These are phyloP conservation scores for Sebastes dallii DNA, from an alignment of 2,797 vertebrate genomes.

Conservation along the genomic window DNA sequence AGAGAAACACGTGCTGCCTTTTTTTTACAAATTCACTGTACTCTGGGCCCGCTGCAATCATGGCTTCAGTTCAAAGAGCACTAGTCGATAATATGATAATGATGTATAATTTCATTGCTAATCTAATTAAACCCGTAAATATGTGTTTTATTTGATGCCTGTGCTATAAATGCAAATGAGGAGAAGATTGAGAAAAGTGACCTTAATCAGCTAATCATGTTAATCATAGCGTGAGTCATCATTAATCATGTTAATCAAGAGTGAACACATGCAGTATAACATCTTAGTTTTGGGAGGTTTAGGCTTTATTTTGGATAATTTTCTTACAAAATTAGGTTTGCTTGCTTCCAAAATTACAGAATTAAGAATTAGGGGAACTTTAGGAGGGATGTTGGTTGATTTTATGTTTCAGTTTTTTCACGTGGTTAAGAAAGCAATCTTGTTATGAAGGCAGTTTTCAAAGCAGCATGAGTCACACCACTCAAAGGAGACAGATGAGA, in stretches of 20 bases:
- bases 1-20: conserved; percentile 49
- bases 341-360: neutral
- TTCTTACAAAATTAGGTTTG: neutral
- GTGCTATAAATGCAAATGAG: conserved; percentile 32
- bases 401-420: neutral
- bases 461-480: conserved; percentile 36
- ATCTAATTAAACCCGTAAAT: conserved; percentile 13
- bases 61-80: conserved; percentile 20
- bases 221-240: conserved; percentile 29
- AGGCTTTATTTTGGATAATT: neutral
- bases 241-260: conserved; percentile 20
- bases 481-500: conserved; percentile 18
- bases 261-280: neutral
- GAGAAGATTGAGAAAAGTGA: conserved; percentile 13
- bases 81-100: neutral
- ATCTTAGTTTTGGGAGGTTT: neutral
- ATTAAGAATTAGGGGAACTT: neutral
- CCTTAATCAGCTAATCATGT: conserved; percentile 22
- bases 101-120: neutral
- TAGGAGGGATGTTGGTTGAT: neutral
- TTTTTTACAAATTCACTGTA: conserved; percentile 40
- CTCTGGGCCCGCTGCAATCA: conserved; percentile 20
- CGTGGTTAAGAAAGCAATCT: conserved; percentile 11
- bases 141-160: conserved; percentile 18
- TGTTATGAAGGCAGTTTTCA: conserved; percentile 50